These are phyloP conservation scores for Lepus timidus DNA, from an alignment of 2,113 vertebrate species.

Conservation along the genomic window DNA sequence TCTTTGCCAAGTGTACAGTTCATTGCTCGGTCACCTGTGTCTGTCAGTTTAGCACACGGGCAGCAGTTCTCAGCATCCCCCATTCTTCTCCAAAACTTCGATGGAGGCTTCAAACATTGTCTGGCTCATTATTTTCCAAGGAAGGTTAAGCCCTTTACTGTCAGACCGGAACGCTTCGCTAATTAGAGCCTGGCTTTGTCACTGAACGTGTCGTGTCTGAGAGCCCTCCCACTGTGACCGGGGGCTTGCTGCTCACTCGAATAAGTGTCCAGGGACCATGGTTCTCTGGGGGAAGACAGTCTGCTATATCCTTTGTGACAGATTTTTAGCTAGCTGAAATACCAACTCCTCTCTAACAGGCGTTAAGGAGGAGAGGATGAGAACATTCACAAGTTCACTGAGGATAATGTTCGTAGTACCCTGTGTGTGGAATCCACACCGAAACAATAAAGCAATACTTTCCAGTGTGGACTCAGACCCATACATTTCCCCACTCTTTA, in stretches of 20 bases:
- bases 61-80: conserved; percentile 80
- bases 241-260: conserved; percentile 77
- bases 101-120: conserved; percentile 85
- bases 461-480: not conserved
- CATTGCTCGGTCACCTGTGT: conserved; percentile 87
- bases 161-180: conserved; percentile 86
- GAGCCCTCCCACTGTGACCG: conserved; percentile 85
- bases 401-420: conserved; percentile 11
- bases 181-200: conserved; percentile 89
- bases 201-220: conserved; percentile 85
- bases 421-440: not conserved
- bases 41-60: conserved; percentile 85
- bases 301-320: conserved; percentile 25
- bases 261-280: conserved; percentile 66
- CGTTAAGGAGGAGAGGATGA: not conserved
- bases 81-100: conserved; percentile 80
- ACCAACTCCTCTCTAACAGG: not conserved
- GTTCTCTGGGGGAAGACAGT: conserved; percentile 45
- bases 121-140: conserved; percentile 87
- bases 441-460: conserved; percentile 42
- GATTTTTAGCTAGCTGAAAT: conserved; percentile 46
- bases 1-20: conserved; percentile 85
- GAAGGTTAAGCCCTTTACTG: conserved; percentile 87
- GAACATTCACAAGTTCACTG: not conserved
- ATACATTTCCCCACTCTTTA: not conserved